These are phyloP conservation scores for Microtus oregoni DNA, from an alignment of 2,113 vertebrate genomes.

Conservation along the genomic window DNA sequence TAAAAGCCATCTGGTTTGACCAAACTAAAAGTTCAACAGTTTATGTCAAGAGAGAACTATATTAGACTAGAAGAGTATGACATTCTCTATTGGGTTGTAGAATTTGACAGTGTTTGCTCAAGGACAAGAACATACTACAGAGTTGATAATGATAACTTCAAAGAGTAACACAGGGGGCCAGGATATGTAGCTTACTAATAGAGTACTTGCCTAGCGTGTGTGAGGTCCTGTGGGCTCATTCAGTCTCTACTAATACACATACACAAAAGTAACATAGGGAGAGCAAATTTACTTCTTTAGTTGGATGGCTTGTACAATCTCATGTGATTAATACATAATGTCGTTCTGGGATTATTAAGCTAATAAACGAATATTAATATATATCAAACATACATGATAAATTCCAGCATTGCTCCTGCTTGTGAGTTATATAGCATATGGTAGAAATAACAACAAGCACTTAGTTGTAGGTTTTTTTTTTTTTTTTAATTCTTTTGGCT, in stretches of 20 bases:
- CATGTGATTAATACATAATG: neutral
- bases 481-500: too few relatives aligned
- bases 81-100: neutral
- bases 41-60: neutral
- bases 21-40: neutral
- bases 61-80: neutral
- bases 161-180: neutral
- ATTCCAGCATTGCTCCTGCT: neutral
- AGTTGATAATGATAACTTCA: neutral
- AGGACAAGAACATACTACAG: neutral
- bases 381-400: conserved; percentile 22
- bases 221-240: neutral
- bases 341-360: neutral
- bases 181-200: neutral
- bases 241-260: neutral
- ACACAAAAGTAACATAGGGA: neutral
- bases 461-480: neutral
- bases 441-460: neutral
- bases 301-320: neutral
- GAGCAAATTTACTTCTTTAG: neutral
- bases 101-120: neutral
- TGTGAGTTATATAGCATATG: neutral
- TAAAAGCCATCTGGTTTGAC: neutral
- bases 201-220: neutral
- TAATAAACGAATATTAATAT: neutral